Base-by-base conservation (phyloP, 2,113 vertebrate species). In the Podilymbus podiceps region DNA sequence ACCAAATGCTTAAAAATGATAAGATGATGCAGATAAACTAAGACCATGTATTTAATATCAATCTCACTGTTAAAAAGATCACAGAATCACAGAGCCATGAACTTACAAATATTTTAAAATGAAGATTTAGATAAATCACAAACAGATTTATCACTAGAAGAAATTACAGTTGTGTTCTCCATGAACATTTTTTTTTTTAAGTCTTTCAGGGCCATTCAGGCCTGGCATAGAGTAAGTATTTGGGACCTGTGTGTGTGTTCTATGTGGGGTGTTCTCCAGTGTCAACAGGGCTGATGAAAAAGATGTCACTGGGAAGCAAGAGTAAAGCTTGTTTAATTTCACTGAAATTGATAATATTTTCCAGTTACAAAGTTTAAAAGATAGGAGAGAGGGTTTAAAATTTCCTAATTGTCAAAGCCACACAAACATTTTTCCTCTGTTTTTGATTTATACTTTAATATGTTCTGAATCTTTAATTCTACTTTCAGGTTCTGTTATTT, bases 221-320 rank as follows among this genome's bases (percentile, higher is more conserved):
- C 4, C 33, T 38, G 22, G 4, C 11, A 28, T 13, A 74, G 6
- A 14, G 10, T 38, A 30, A 59, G 2, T 13, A 50, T 53, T 46
- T 62, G 19, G 6, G 19, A 33, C 5, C 3, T 77, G 18, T 3
- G 3, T 2, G 0, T 35, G 8, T 1, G 2, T 20, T 85, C 1
- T 74, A 9, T n/a, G 6, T 8, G 3, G 0, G 2, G 4, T 4
- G 4, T 19, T 53, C 35, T 49, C 6, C 9, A 14, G 9, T 67
- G 7, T 14, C 13, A 56, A n/a, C 16, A 8, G 0, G 6, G 17
- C 15, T 59, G 47, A 49, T 10, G 59, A 83, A 44, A 7, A 3
- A 85, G 4, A 11, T 10, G 5, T 23, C 21, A 44, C 5, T 71
- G 6, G 14, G 35, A 77, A 53, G 23, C 1, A 74, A 52, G 7